Percentiles rank a stretch among this genome's conserved stretches.
Conservation (phyloP, 53 echinoderm and acorn worm genomes). For the Holothuria scabra region DNA sequence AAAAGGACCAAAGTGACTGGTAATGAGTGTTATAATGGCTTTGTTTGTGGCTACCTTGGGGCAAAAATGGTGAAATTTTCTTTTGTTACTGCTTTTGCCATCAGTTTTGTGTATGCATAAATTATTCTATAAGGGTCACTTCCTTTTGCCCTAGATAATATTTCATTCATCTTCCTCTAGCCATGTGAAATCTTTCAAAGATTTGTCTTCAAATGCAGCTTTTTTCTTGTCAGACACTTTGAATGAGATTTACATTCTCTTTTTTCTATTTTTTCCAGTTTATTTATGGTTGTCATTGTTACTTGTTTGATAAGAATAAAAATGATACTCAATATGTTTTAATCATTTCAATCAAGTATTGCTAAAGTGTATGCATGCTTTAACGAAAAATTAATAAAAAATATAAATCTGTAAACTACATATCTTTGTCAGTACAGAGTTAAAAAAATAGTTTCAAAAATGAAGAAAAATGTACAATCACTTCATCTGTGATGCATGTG, state of each 20-base stretch:
- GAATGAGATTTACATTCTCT: background rate
- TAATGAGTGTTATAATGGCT: too few species aligned
- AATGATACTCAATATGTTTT: slow-evolving; percentile 26
- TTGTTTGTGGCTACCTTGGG: too few species aligned
- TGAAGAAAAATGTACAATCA: slow-evolving; percentile 21
- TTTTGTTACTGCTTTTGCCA: too few species aligned
- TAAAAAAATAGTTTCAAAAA: background rate
- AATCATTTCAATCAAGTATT: slow-evolving; percentile 20
- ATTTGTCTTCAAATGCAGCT: too few species aligned
- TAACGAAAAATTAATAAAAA: slow-evolving; percentile 9
- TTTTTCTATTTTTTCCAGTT: slow-evolving; percentile 3
- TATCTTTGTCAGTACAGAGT: background rate
- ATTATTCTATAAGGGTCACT: too few species aligned
- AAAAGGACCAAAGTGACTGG: too few species aligned
- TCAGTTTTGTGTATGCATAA: too few species aligned
- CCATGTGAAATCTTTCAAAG: too few species aligned
- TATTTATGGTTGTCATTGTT: slow-evolving; percentile 35
- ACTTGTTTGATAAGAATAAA: slow-evolving; percentile 2
- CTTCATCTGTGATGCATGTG: slow-evolving; percentile 16
- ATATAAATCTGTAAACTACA: background rate
- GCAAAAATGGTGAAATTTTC: too few species aligned
- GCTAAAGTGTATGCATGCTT: slow-evolving; percentile 25
- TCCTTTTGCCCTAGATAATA: too few species aligned
- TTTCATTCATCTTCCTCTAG: too few species aligned
- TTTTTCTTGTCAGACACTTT: too few species aligned